Evolutionary conservation across 2,113 vertebrate species (phyloP).

Genomic region (Gallinago media): DNA sequence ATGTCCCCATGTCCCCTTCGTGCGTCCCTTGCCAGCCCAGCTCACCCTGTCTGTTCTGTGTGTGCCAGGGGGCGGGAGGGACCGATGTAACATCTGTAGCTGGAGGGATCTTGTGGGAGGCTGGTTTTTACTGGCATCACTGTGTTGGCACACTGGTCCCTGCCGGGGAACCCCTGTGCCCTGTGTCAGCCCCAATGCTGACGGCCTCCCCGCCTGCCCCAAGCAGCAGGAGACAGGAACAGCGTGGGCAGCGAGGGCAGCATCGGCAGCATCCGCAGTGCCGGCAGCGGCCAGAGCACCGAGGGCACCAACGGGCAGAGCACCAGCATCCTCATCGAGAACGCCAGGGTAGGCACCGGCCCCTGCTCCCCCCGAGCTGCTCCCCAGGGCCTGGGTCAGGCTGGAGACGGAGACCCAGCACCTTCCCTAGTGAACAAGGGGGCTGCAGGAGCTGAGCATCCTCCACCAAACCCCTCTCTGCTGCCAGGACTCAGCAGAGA

Average conservation of each 20-base stretch:
- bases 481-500: neutral
- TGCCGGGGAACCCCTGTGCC: neutral
- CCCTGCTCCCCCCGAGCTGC: neutral
- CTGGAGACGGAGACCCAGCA: neutral
- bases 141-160: neutral
- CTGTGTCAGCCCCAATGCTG: neutral
- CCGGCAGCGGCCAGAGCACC: constrained; percentile 92
- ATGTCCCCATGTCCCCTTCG: neutral
- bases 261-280: constrained; percentile 92
- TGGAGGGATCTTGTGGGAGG: neutral
- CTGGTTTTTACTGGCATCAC: neutral
- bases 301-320: constrained; percentile 85
- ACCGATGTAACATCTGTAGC: rapidly evolving
- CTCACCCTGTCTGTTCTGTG: neutral
- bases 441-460: neutral
- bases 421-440: neutral
- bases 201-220: neutral
- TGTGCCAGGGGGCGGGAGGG: neutral
- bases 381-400: neutral
- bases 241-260: constrained; percentile 92
- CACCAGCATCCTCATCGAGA: constrained; percentile 78
- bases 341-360: constrained; percentile 72
- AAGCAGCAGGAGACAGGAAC: constrained; percentile 89
- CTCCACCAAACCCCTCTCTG: neutral
- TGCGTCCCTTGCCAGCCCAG: neutral